Percentiles rank a stretch among this genome's conserved stretches.
These are phyloP conservation scores for Littorina saxatilis DNA, from an alignment of 1,140 invertebrate genomes.

Conservation along the genomic window DNA sequence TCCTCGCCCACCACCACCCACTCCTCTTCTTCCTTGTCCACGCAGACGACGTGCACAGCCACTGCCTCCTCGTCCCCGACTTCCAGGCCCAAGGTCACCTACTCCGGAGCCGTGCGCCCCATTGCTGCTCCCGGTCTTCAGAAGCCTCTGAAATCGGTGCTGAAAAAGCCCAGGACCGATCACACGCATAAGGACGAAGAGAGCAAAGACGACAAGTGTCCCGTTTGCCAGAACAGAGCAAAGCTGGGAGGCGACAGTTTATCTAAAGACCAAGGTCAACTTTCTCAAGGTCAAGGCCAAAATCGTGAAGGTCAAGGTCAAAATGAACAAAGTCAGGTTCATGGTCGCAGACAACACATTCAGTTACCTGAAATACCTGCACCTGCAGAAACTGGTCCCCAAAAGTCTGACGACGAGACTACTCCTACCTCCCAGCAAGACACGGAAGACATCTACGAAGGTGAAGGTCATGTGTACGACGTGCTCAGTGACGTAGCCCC, in stretches of 20 bases:
- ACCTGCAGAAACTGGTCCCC: neutral
- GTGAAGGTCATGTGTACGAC: slow-evolving; percentile 1
- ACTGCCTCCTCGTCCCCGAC: neutral
- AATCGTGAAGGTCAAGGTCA: neutral
- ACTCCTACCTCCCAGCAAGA: slow-evolving; percentile 2
- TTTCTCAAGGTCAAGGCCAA: too few relatives aligned
- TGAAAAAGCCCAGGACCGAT: neutral
- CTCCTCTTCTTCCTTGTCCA: neutral
- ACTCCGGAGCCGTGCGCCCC: neutral
- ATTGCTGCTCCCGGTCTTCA: neutral
- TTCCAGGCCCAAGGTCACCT: neutral
- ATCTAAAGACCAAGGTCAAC: too few relatives aligned
- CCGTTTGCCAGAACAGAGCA: neutral
- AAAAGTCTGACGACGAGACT: too few relatives aligned
- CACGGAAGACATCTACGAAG: neutral
- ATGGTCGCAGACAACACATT: neutral
- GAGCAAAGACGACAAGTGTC: neutral
- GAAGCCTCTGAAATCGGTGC: neutral
- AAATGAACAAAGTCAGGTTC: neutral
- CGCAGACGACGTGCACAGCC: neutral
- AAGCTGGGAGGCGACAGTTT: too few relatives aligned
- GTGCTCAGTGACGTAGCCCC: slow-evolving; percentile 6
- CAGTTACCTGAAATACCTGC: too few relatives aligned
- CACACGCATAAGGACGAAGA: neutral
- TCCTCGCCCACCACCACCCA: neutral